Percentiles rank a stretch among this genome's conserved stretches.
These are phyloP conservation scores for Pocillopora grandis DNA, from an alignment of 92 coral and sea anemone species.

Conservation along the genomic window DNA sequence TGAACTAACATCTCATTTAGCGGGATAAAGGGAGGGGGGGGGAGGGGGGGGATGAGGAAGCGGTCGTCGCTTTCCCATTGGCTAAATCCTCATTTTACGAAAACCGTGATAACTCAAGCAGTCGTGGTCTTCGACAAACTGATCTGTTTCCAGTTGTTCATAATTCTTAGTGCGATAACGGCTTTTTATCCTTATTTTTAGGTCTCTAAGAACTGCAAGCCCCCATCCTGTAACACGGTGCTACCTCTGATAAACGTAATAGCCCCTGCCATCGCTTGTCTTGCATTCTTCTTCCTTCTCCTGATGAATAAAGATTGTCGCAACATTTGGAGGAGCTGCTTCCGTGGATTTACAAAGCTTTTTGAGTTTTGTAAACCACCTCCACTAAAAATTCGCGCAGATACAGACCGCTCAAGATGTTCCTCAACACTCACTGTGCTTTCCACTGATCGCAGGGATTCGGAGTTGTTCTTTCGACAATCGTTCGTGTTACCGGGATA, in stretches of 20 bases:
- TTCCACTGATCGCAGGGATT: constrained; percentile 45
- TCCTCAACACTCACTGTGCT: constrained; percentile 75
- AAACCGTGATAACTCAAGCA: no score
- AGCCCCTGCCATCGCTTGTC: constrained; percentile 82
- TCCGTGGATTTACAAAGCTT: constrained; percentile 19
- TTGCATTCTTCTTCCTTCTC: constrained; percentile 78
- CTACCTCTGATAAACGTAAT: constrained; percentile 58
- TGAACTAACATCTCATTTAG: no score
- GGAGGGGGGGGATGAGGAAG: no score
- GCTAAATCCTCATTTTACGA: no score
- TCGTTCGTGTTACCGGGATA: not conserved
- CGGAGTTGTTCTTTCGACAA: constrained; percentile 39
- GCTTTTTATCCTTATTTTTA: not conserved
- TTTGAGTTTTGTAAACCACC: constrained; percentile 12
- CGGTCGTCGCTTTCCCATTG: no score
- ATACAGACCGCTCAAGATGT: constrained; percentile 66
- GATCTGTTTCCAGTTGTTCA: no score
- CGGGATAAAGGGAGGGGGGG: no score
- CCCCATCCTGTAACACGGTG: constrained; percentile 53
- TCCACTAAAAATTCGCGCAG: constrained; percentile 36
- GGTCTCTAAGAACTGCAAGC: constrained; percentile 53
- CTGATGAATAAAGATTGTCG: constrained; percentile 96
- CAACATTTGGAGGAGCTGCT: constrained; percentile 70
- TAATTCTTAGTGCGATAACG: not conserved
- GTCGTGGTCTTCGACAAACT: no score